These are phyloP conservation scores for Gnathonemus longibarbis DNA, from an alignment of 2,113 vertebrate species.

Conservation along the genomic window DNA sequence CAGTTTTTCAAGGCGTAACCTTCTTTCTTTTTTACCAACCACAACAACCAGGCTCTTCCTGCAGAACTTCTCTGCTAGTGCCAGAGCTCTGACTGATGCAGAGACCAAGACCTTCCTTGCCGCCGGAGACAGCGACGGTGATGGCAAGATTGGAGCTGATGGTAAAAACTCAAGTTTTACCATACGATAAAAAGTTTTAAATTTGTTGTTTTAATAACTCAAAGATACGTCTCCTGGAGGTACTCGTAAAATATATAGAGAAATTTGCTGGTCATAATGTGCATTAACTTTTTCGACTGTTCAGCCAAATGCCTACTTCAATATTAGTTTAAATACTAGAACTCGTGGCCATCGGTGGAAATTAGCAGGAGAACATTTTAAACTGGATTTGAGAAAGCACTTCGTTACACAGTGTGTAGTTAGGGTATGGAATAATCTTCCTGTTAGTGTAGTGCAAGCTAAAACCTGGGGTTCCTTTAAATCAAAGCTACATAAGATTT, in stretches of 20 bases:
- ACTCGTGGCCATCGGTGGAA: too few species aligned
- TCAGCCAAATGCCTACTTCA: too few species aligned
- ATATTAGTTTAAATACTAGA: too few species aligned
- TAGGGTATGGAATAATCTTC: too few species aligned
- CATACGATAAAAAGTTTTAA: slow-evolving; percentile 5
- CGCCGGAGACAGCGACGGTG: slow-evolving; percentile 49
- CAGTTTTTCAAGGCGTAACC: neutral
- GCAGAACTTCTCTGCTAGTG: slow-evolving; percentile 42
- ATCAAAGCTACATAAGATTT: too few species aligned
- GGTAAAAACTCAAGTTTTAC: slow-evolving; percentile 28
- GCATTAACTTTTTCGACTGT: neutral
- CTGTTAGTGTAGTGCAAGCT: too few species aligned
- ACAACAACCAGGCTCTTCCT: slow-evolving; percentile 45
- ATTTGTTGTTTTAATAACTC: neutral
- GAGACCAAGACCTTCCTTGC: slow-evolving; percentile 50
- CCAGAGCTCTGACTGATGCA: slow-evolving; percentile 44
- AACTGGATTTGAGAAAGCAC: too few species aligned
- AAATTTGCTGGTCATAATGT: neutral
- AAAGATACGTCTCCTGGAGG: neutral
- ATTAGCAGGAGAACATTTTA: too few species aligned
- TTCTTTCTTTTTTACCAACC: neutral
- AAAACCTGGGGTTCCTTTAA: too few species aligned
- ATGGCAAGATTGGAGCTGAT: slow-evolving; percentile 53
- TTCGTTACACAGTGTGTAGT: too few species aligned
- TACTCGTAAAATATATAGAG: neutral